Percentiles rank a stretch among this genome's conserved stretches.
Conservation (phyloP, 1,140 invertebrate species). For the Drosophila nannoptera region DNA sequence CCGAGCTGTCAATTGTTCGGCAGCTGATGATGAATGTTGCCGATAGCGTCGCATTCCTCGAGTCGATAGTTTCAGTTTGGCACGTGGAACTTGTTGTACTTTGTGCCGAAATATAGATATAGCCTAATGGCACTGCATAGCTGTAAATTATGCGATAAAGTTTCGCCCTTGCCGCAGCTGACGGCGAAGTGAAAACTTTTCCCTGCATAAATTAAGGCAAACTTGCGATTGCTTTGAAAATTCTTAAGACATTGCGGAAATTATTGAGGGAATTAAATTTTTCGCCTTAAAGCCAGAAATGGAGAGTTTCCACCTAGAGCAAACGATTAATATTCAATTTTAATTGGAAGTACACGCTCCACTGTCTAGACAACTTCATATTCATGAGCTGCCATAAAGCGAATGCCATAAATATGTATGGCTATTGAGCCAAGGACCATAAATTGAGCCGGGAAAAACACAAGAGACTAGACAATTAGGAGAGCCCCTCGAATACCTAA, state of each 20-base stretch:
- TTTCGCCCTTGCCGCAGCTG: slow-evolving; percentile 28
- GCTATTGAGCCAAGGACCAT: slow-evolving; percentile 12
- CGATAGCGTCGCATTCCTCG: slow-evolving; percentile 52
- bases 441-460: neutral
- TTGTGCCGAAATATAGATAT: slow-evolving; percentile 20
- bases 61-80: slow-evolving; percentile 60
- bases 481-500: slow-evolving; percentile 27
- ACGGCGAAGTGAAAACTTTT: slow-evolving; percentile 25
- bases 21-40: slow-evolving; percentile 73
- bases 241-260: slow-evolving; percentile 13
- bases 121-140: slow-evolving; percentile 55
- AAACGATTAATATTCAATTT: neutral
- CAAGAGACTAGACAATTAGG: slow-evolving; percentile 38
- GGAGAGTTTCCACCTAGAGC: no score
- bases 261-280: neutral
- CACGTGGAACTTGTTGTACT: slow-evolving; percentile 49
- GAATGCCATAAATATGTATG: slow-evolving; percentile 46
- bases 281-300: no score
- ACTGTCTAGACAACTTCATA: slow-evolving; percentile 54
- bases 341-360: neutral
- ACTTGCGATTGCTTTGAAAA: slow-evolving; percentile 2
- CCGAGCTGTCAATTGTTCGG: slow-evolving; percentile 69
- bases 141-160: slow-evolving; percentile 64
- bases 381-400: slow-evolving; percentile 36
- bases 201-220: slow-evolving; percentile 2